phyloP scores from a whole-genome alignment of 2,888 invertebrate genomes.

The Biston stratarius region DNA sequence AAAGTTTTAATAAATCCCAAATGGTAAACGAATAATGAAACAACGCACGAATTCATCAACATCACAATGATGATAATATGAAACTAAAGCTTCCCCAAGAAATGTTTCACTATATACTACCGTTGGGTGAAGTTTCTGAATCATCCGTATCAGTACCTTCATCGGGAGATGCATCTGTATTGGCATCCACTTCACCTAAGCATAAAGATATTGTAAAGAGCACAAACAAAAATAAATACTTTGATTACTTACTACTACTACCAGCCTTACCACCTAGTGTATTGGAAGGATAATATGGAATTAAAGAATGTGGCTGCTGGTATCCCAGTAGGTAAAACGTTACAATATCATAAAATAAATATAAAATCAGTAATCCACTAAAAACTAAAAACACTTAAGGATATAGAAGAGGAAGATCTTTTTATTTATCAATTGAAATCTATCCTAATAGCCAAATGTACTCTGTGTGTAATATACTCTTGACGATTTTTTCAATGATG shows the following conservation, averaged over 20 bases:
- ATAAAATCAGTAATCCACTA: neutral
- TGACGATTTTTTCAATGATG: too few relatives aligned
- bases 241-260: neutral
- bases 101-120: conserved; percentile 14
- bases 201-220: conserved; percentile 13
- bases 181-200: conserved; percentile 18
- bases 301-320: neutral
- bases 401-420: too few relatives aligned
- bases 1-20: neutral
- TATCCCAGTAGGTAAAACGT: neutral
- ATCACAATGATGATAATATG: neutral
- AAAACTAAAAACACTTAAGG: too few relatives aligned
- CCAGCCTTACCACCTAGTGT: conserved; percentile 21
- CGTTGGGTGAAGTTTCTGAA: conserved; percentile 6
- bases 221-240: neutral
- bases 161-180: conserved; percentile 2
- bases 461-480: too few relatives aligned
- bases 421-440: too few relatives aligned
- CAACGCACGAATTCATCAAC: neutral
- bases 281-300: conserved; percentile 11
- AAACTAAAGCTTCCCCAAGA: conserved; percentile 11
- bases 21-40: neutral
- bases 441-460: too few relatives aligned
- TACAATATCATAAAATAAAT: neutral
- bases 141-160: neutral